These are phyloP conservation scores for Heterocephalus glaber DNA, from an alignment of 2,113 vertebrate species.

Conservation along the genomic window DNA sequence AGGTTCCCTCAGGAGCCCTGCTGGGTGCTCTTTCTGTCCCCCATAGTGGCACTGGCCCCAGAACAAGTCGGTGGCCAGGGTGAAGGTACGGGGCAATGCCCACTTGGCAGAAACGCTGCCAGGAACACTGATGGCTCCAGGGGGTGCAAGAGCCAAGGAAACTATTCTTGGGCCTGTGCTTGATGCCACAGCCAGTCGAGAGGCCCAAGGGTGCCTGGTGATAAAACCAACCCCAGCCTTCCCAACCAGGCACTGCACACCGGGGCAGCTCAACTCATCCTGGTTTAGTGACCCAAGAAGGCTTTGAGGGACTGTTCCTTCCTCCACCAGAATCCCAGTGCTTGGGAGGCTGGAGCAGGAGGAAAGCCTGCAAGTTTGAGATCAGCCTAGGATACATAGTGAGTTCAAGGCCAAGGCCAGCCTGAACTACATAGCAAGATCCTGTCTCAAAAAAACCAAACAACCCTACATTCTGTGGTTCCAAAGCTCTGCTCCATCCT, in stretches of 20 bases:
- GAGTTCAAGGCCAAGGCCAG: neutral
- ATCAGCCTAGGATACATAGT: neutral
- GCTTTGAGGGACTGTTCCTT: neutral
- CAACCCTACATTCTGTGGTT: neutral
- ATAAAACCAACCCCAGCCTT: neutral
- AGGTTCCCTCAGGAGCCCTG: constrained; percentile 25
- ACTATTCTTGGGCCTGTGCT: neutral
- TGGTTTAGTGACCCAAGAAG: neutral
- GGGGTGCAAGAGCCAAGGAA: neutral
- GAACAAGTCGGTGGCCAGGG: neutral
- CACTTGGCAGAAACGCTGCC: constrained; percentile 7
- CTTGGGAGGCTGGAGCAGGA: neutral
- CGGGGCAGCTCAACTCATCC: neutral
- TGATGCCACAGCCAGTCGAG: neutral
- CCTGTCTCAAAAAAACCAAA: neutral
- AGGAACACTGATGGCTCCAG: neutral
- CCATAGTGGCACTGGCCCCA: neutral
- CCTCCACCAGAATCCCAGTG: neutral
- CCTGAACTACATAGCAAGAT: neutral
- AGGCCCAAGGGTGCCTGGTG: neutral
- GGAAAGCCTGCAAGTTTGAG: neutral
- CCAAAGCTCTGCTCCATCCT: neutral
- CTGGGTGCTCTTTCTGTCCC: constrained; percentile 43
- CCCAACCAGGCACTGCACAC: neutral
- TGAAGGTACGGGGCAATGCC: neutral